A percentile compares a stretch with the other conserved stretches of the same genome.
phyloP scores from a whole-genome alignment of 1,140 invertebrate species.

The Paracyclopina nana region DNA sequence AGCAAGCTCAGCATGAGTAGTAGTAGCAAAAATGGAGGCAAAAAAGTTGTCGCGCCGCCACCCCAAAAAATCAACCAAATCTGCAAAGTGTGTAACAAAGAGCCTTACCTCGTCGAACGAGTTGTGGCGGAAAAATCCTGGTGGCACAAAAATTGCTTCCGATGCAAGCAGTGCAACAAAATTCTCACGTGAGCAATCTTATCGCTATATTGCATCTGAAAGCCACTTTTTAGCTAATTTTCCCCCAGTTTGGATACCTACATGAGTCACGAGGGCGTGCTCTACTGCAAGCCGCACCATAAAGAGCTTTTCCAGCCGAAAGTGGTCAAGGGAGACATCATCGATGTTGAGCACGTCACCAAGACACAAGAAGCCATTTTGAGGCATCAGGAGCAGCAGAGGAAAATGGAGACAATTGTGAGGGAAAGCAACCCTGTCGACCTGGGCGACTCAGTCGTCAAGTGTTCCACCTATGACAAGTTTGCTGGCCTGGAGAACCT shows the following conservation, averaged over 20 bases:
- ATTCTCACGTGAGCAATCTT: constrained; percentile 48
- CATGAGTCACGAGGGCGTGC: constrained; percentile 58
- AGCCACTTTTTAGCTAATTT: constrained; percentile 22
- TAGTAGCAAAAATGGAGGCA: no score
- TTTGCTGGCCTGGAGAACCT: constrained; percentile 10
- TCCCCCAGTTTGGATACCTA: constrained; percentile 74
- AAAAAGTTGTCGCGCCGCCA: constrained; percentile 1
- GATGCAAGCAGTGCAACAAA: constrained; percentile 68
- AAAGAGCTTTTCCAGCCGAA: constrained; percentile 75
- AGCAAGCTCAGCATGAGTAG: background rate
- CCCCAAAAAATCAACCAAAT: constrained; percentile 4
- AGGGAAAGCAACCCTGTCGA: constrained; percentile 11
- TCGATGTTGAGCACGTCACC: background rate
- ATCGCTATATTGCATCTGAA: background rate
- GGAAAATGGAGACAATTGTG: constrained; percentile 16
- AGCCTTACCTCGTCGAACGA: constrained; percentile 83
- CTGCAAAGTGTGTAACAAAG: constrained; percentile 41
- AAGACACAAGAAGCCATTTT: background rate
- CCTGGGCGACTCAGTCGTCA: constrained; percentile 2
- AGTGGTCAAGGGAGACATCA: constrained; percentile 33
- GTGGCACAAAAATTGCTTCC: constrained; percentile 81
- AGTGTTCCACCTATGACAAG: background rate
- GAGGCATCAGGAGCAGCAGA: constrained; percentile 3
- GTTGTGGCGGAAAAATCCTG: constrained; percentile 61
- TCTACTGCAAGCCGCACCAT: constrained; percentile 86